Evolutionary conservation across 2,888 invertebrate genomes (phyloP).

Genomic region (Meliscaeva auricollis): DNA sequence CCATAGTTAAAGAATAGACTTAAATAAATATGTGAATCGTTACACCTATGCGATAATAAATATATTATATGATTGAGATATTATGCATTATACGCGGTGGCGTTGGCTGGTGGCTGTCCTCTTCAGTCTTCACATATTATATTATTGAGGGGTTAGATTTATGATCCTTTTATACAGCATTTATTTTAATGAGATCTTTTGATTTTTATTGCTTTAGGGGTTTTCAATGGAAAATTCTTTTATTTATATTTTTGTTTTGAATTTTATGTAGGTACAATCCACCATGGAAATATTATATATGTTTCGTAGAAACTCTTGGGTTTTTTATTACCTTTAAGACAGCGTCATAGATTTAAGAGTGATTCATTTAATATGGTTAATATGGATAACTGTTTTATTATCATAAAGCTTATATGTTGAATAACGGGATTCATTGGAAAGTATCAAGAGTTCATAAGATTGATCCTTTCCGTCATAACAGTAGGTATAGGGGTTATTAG

Average conservation of each 20-base stretch:
- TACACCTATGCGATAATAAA: conserved; percentile 54
- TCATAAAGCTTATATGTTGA: neutral
- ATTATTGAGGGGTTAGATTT: conserved; percentile 73
- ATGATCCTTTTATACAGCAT: conserved; percentile 81
- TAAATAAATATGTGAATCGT: too few relatives aligned
- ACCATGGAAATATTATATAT: too few relatives aligned
- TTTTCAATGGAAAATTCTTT: conserved; percentile 27
- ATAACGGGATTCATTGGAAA: neutral
- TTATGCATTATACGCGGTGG: conserved; percentile 30
- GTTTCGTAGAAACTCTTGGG: neutral
- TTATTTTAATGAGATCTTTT: conserved; percentile 81
- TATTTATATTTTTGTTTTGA: conserved; percentile 50
- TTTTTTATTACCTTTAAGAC: conserved; percentile 32
- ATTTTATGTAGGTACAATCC: conserved; percentile 2
- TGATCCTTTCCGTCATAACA: conserved; percentile 56
- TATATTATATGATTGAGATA: conserved; percentile 72
- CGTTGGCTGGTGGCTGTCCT: neutral
- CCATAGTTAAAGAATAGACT: too few relatives aligned
- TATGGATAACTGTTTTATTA: conserved; percentile 36
- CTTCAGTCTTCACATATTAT: too few relatives aligned
- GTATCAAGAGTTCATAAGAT: conserved; percentile 11
- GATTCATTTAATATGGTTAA: conserved; percentile 65
- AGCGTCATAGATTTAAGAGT: conserved; percentile 58
- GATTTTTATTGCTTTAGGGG: conserved; percentile 77
- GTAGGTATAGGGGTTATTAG: neutral